Evolutionary conservation across 2,797 vertebrate species (phyloP).

Genomic region (Macroramphosus scolopax): DNA sequence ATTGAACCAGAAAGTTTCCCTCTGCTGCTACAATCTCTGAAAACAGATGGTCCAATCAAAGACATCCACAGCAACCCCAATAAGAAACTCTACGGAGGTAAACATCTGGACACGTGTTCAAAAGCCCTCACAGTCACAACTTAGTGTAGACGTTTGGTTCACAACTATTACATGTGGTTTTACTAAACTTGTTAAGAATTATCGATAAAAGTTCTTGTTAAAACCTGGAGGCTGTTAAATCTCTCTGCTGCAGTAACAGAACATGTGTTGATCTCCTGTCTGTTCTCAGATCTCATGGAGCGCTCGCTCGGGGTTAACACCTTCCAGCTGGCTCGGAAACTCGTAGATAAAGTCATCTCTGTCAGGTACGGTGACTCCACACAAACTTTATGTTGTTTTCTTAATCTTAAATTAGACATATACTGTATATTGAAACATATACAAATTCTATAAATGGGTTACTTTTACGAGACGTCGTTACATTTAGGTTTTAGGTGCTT

Average conservation of each 20-base stretch:
- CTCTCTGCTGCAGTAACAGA: conserved; percentile 1
- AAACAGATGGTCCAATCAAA: conserved; percentile 76
- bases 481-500: not conserved
- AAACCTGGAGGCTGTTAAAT: too few species aligned
- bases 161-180: too few species aligned
- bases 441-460: too few species aligned
- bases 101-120: not conserved
- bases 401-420: too few species aligned
- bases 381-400: too few species aligned
- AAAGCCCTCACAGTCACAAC: not conserved
- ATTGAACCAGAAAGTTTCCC: conserved; percentile 86
- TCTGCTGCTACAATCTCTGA: conserved; percentile 82
- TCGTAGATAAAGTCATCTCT: conserved; percentile 86
- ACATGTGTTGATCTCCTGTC: conserved; percentile 7
- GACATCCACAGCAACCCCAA: conserved; percentile 76
- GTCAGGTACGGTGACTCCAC: too few species aligned
- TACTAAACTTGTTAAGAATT: too few species aligned
- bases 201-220: too few species aligned
- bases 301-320: conserved; percentile 81
- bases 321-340: conserved; percentile 84
- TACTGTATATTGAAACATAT: too few species aligned
- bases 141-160: too few species aligned
- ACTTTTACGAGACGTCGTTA: not conserved
- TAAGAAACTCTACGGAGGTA: conserved; percentile 87
- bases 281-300: conserved; percentile 81